Evolutionary conservation across 2,113 vertebrate species (phyloP), one percentile per base, ranked within the genome.

Genomic region (Zonotrichia leucophrys): DNA sequence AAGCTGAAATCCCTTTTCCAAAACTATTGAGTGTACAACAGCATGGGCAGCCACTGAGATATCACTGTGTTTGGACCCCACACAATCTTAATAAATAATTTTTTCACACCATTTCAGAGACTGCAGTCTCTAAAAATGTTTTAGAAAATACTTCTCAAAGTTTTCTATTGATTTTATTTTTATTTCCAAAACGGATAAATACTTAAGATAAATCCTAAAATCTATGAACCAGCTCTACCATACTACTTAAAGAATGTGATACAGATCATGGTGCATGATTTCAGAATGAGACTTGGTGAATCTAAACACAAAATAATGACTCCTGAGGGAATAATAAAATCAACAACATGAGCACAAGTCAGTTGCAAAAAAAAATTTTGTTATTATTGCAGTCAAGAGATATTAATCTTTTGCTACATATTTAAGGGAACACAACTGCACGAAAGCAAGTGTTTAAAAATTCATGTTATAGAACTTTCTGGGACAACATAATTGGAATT

Each of bases 371-470:
- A 83, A 83, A 76, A 8, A 5, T 0, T 2, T 31, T 76, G 37
- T 37, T 93, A 58, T 82, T 94, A 82, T 64, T 87, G 77, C 44
- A 76, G 62, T 85, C 70, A 78, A 87, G 14, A 72, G 42, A 46
- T 91, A 85, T 87, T 89, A 79, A 44, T 83, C 27, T 94, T 94
- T 50, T 64, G 83, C 66, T 53, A 73, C 33, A 39, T 89, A 87
- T 92, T 96, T 92, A 74, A 50, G 16, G 77, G 63, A 92, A 59
- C 22, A 70, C 19, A 81, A 79, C 35, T 83, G n/a, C 24, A 83
- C 13, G 30, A 90, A 92, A 91, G 90, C 24, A 76, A 94, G 97
- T 63, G 55, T 89, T 95, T 95, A 92, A 96, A 94, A 97, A 90
- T 88, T 92, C 77, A 92, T 95, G 74, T 72, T 92, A 90, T 59